Conservation (phyloP, 2,113 vertebrate species). For the Otolemur garnettii region DNA sequence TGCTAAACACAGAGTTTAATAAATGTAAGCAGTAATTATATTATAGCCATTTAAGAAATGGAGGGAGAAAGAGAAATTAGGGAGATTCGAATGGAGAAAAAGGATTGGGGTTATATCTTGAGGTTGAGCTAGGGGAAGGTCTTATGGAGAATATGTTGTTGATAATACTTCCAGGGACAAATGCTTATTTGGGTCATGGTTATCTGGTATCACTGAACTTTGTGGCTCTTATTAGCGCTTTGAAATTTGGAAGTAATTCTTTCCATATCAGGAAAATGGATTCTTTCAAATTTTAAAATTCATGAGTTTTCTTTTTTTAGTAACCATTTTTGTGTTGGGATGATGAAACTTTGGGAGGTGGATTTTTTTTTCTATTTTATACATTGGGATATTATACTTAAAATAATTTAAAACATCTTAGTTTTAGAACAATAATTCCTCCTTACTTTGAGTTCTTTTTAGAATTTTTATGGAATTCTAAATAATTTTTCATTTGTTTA, state of each 20-base stretch:
- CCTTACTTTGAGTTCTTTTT: conserved; percentile 20
- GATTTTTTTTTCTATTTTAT: conserved; percentile 26
- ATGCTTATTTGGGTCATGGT: not conserved
- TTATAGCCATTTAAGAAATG: not conserved
- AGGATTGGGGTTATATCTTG: not conserved
- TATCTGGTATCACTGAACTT: not conserved
- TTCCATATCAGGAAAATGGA: not conserved
- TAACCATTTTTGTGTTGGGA: not conserved
- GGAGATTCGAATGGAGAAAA: not conserved
- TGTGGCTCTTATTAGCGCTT: not conserved
- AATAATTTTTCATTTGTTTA: conserved; percentile 29
- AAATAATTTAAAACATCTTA: not conserved
- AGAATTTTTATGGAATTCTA: conserved; percentile 22
- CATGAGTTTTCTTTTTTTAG: not conserved
- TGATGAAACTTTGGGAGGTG: not conserved
- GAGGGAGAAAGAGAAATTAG: not conserved
- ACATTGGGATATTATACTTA: not conserved
- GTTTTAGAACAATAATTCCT: not conserved
- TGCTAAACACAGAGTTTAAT: not conserved
- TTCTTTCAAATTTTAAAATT: not conserved
- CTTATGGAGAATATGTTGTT: not conserved
- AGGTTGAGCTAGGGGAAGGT: not conserved
- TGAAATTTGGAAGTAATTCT: conserved; percentile 4
- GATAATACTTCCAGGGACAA: not conserved
- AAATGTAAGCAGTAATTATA: not conserved